Percentiles rank a stretch among this genome's conserved stretches.
Evolutionary conservation across 2,113 vertebrate species (phyloP).

Genomic region (Pseudopodoces humilis): DNA sequence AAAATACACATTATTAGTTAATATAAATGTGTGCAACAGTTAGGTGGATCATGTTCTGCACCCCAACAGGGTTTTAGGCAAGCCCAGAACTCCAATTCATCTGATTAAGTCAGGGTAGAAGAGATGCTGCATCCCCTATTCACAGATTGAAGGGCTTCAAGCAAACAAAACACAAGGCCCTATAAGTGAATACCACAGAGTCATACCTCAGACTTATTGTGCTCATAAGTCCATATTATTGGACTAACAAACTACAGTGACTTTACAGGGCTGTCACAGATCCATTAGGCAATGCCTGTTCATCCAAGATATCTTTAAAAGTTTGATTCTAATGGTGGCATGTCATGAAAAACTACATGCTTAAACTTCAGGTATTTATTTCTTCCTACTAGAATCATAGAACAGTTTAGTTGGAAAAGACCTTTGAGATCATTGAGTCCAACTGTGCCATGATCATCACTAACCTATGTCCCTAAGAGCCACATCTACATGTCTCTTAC

Average conservation of each 20-base stretch:
- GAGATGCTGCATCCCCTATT: background rate
- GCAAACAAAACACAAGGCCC: background rate
- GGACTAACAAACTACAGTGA: background rate
- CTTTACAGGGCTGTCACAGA: background rate
- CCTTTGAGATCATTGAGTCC: background rate
- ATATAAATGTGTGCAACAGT: background rate
- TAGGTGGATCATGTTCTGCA: background rate
- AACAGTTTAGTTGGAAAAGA: background rate
- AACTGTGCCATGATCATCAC: background rate
- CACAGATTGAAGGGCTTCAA: background rate
- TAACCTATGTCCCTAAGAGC: background rate
- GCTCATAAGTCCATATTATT: background rate
- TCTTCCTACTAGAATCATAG: background rate
- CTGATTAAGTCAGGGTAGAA: background rate
- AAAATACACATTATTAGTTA: background rate
- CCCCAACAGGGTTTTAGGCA: background rate
- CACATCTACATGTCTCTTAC: background rate
- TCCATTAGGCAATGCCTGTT: background rate
- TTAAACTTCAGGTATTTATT: background rate
- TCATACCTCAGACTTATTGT: background rate
- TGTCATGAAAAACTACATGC: background rate
- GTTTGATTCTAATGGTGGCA: background rate
- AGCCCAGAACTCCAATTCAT: background rate
- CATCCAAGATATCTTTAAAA: background rate
- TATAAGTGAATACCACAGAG: background rate